A percentile compares a stretch with the other conserved stretches of the same genome.
phyloP scores from a whole-genome alignment of 2,797 vertebrate species.

The Galaxias olidus region DNA sequence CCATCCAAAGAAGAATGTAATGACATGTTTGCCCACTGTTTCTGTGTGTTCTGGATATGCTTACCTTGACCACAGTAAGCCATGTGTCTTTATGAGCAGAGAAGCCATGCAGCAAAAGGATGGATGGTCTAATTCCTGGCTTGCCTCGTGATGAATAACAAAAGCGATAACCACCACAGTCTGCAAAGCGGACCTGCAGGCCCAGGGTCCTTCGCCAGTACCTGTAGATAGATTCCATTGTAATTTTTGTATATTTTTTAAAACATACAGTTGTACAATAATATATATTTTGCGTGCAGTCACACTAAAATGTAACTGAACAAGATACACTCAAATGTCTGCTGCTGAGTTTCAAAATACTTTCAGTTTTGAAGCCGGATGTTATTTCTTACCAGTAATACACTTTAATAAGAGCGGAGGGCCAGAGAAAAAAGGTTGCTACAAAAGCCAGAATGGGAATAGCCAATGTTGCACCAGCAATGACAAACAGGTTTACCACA shows the following conservation, averaged over 20 bases:
- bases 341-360: too few relatives aligned
- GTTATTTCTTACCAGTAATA: constrained; percentile 92
- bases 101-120: constrained; percentile 95
- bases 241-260: too few relatives aligned
- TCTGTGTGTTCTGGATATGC: neutral
- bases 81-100: constrained; percentile 95
- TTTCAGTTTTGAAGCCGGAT: neutral
- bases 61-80: constrained; percentile 92
- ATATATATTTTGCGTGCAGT: too few relatives aligned
- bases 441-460: constrained; percentile 93
- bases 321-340: too few relatives aligned
- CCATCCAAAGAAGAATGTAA: too few relatives aligned
- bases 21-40: too few relatives aligned
- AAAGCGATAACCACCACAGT: constrained; percentile 89
- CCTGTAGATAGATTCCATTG: constrained; percentile 65
- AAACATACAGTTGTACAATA: too few relatives aligned
- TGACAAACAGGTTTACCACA: constrained; percentile 88
- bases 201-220: constrained; percentile 96
- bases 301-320: too few relatives aligned
- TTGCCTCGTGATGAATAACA: constrained; percentile 92
- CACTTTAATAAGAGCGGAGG: constrained; percentile 88
- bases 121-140: constrained; percentile 83
- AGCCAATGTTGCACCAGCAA: constrained; percentile 86
- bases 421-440: constrained; percentile 91
- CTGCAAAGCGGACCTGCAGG: constrained; percentile 84